Evolutionary conservation across 1,140 invertebrate genomes (phyloP).

Genomic region (Ephestia elutella): DNA sequence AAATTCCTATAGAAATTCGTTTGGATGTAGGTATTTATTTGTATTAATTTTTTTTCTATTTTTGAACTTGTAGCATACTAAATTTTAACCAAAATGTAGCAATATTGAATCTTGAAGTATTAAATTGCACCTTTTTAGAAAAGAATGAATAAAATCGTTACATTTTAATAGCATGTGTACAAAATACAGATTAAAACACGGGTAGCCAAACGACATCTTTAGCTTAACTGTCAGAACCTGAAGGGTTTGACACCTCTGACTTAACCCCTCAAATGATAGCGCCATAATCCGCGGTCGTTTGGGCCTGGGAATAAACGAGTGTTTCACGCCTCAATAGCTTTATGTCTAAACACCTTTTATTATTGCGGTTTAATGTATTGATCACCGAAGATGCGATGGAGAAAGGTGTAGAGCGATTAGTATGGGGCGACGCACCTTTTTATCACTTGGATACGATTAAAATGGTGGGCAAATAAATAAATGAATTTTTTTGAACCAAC

Average conservation of each 20-base stretch:
- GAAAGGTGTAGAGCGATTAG: not conserved
- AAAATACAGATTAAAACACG: conserved; percentile 36
- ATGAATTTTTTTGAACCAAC: too few relatives aligned
- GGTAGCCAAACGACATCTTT: conserved; percentile 33
- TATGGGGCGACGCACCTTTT: not conserved
- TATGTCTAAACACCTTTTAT: conserved; percentile 55
- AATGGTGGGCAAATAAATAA: too few relatives aligned
- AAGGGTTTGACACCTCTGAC: conserved; percentile 40
- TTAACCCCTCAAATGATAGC: conserved; percentile 46
- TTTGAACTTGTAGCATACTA: too few relatives aligned
- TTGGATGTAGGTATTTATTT: too few relatives aligned
- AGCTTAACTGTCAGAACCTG: conserved; percentile 39
- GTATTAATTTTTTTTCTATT: too few relatives aligned
- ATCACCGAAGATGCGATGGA: not conserved
- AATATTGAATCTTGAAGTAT: too few relatives aligned
- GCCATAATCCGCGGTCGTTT: conserved; percentile 31
- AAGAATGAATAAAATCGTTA: not conserved
- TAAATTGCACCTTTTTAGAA: too few relatives aligned
- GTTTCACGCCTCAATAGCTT: conserved; percentile 56
- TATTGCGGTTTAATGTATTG: conserved; percentile 40
- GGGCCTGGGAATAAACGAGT: conserved; percentile 53
- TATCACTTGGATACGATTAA: too few relatives aligned
- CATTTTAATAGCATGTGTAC: not conserved
- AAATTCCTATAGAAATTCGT: too few relatives aligned
- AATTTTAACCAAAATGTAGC: too few relatives aligned